A percentile compares a stretch with the other conserved stretches of the same genome.
Conservation (phyloP, 1,140 invertebrate species). For the Pteromalus puparum region DNA sequence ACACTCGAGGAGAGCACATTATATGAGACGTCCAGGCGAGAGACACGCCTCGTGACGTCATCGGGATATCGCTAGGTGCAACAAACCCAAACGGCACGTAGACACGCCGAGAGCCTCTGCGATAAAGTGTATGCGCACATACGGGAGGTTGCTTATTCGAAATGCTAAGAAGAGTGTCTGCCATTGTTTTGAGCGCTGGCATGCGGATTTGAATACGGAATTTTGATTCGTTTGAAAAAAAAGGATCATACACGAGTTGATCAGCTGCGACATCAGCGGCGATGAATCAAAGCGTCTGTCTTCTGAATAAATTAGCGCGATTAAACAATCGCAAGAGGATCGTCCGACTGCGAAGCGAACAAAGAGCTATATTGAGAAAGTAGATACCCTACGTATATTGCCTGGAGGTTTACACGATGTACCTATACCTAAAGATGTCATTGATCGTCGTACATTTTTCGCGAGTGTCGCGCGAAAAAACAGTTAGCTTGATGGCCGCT, state of each 20-base stretch:
- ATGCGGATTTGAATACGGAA: neutral
- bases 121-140: neutral
- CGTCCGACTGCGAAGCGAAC: too few relatives aligned
- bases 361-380: neutral
- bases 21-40: neutral
- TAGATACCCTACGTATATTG: neutral
- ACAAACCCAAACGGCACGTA: slow-evolving; percentile 54
- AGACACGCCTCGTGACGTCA: slow-evolving; percentile 56
- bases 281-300: neutral
- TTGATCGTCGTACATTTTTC: neutral
- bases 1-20: neutral
- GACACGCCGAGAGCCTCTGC: slow-evolving; percentile 39
- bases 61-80: slow-evolving; percentile 49
- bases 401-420: too few relatives aligned
- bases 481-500: slow-evolving; percentile 2
- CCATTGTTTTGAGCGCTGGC: neutral
- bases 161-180: neutral
- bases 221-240: too few relatives aligned
- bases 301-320: too few relatives aligned
- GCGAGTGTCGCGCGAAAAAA: neutral
- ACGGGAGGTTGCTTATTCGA: neutral
- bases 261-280: too few relatives aligned
- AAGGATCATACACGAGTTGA: too few relatives aligned
- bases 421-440: neutral
- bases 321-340: too few relatives aligned